phyloP scores from a whole-genome alignment of 2,113 vertebrate genomes.

The Hemicordylus capensis region DNA sequence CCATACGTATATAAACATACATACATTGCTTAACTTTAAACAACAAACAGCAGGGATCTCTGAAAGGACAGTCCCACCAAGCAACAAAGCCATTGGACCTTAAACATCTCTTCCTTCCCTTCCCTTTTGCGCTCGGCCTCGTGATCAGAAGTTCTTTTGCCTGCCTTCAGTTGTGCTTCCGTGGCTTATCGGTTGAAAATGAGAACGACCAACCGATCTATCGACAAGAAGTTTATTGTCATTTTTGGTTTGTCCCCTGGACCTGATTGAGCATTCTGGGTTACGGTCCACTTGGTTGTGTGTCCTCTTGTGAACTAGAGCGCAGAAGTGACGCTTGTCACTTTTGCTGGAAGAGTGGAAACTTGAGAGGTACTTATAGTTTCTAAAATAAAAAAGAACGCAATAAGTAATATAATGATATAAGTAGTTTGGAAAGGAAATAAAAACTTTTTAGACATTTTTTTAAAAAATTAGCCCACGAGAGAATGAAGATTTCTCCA shows the following conservation, averaged over 20 bases:
- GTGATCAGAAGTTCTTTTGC: not conserved
- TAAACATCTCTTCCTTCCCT: not conserved
- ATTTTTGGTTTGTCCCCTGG: too few species aligned
- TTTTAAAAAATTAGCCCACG: too few species aligned
- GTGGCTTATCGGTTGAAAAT: not conserved
- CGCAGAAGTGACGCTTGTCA: not conserved
- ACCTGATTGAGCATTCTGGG: not conserved
- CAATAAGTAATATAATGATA: not conserved
- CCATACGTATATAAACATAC: not conserved
- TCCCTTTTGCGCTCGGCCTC: not conserved
- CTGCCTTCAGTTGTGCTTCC: not conserved
- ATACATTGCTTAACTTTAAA: constrained; percentile 28
- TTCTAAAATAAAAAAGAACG: not conserved
- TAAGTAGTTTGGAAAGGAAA: too few species aligned
- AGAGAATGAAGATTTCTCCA: not conserved
- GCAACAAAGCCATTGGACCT: constrained; percentile 25
- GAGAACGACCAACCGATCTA: not conserved
- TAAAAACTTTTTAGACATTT: too few species aligned
- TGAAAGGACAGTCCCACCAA: constrained; percentile 23
- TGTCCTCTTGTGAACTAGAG: not conserved
- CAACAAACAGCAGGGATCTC: constrained; percentile 69
- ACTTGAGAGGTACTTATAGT: not conserved
- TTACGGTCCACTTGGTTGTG: not conserved
- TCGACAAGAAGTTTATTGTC: not conserved
- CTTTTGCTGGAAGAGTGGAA: not conserved